Percentiles rank a stretch among this genome's conserved stretches.
phyloP scores from a whole-genome alignment of 2,888 invertebrate species.

The Pedicia rivosa region DNA sequence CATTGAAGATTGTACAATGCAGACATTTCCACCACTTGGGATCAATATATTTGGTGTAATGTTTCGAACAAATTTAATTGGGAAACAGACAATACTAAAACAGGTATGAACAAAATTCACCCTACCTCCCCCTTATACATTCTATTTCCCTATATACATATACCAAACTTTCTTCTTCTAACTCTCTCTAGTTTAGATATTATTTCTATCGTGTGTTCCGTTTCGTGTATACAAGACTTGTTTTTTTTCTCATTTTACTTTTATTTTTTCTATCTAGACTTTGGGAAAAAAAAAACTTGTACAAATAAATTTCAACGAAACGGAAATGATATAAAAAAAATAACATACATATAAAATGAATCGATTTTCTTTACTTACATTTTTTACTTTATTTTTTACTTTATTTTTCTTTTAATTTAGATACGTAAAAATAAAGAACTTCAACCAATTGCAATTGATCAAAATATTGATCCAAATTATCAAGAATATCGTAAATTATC shows the following conservation, averaged over 20 bases:
- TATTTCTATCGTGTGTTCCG: too few species aligned
- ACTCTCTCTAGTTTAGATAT: background rate
- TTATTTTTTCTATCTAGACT: too few species aligned
- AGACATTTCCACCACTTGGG: slow-evolving; percentile 37
- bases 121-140: too few species aligned
- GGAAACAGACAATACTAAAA: slow-evolving; percentile 37
- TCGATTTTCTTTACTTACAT: background rate
- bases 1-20: slow-evolving; percentile 39
- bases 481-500: slow-evolving; percentile 40
- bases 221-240: too few species aligned
- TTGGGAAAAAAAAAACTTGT: too few species aligned
- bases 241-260: too few species aligned
- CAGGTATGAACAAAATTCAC: too few species aligned
- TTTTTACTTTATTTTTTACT: background rate
- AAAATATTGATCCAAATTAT: slow-evolving; percentile 43
- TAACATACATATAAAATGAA: too few species aligned
- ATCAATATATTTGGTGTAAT: slow-evolving; percentile 43
- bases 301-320: too few species aligned
- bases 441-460: slow-evolving; percentile 40
- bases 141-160: background rate
- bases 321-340: too few species aligned
- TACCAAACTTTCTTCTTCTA: background rate
- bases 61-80: slow-evolving; percentile 42
- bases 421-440: slow-evolving; percentile 36
- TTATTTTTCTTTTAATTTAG: background rate